Percentiles rank a stretch among this genome's conserved stretches.
phyloP scores from a whole-genome alignment of 2,797 vertebrate species.

The Mormyrus proboscirostris region DNA sequence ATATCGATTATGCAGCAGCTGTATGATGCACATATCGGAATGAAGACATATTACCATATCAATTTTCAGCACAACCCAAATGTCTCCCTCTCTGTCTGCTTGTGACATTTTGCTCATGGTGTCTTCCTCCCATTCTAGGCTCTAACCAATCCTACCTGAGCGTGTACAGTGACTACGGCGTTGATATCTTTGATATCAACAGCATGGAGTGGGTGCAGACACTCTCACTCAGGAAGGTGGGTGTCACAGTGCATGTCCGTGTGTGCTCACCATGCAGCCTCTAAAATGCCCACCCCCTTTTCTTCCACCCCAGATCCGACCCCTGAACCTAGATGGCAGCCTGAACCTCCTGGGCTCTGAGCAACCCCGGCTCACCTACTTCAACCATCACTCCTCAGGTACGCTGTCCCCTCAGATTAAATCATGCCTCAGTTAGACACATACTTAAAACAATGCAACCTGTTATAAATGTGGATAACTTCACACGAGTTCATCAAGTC shows the following conservation, averaged over 20 bases:
- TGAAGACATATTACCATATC: neutral
- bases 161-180: conserved; percentile 88
- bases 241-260: conserved; percentile 7
- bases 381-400: conserved; percentile 76
- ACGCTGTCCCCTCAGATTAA: neutral
- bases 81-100: neutral
- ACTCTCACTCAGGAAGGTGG: conserved; percentile 81
- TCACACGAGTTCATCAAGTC: too few species aligned
- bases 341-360: conserved; percentile 84
- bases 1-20: too few species aligned
- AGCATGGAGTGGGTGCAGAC: conserved; percentile 93
- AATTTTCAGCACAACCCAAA: neutral
- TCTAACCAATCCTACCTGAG: conserved; percentile 80
- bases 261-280: neutral
- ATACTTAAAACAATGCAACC: too few species aligned
- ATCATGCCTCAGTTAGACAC: neutral
- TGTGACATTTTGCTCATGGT: neutral
- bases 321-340: conserved; percentile 80
- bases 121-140: conserved; percentile 53
- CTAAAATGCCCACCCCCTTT: conserved; percentile 14
- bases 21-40: neutral
- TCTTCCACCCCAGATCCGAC: conserved; percentile 70
- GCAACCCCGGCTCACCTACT: conserved; percentile 82
- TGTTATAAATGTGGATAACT: too few species aligned
- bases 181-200: conserved; percentile 86